Evolutionary conservation across 2,888 invertebrate species (phyloP), one percentile per base, ranked within the genome.

Genomic region (Latrodectus hesperus): DNA sequence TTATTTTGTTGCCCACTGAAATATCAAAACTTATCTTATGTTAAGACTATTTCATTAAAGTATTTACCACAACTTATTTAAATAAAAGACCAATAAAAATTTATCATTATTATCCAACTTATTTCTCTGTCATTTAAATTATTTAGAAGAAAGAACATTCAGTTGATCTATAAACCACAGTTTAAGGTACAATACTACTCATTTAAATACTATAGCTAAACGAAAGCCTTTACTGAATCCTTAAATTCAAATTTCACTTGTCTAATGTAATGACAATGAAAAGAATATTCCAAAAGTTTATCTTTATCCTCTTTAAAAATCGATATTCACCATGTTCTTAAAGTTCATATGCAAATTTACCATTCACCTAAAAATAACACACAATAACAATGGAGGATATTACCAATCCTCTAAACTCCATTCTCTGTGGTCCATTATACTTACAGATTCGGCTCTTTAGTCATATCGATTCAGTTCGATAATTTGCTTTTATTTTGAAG

Each of bases 371-470:
- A 67, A 65, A 65, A 65, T 76, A 67, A 76, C 65, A 51, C 11
- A 60, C 12, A 11, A 76, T 52, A 38, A 65, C n/a, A 76, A 76
- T 9, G 22, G 26, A 68, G 8, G 67, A 78, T 78, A 78, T 78
- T 78, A 51, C 68, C 53, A 68, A 76, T 64, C 65, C 76, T 17
- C 60, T 5, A 75, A 67, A 77, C 76, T 65, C 68, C 53, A 78
- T 78, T 70, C 70, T 68, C 76, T 22, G 38, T 53, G 26, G 16
- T 53, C 78, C 78, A 78, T 78, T 78, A 78, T 68, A 78, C 78
- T 78, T 53, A 68, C 78, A 78, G 78, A 78, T 78, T 78, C n/a
- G 53, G 70, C 67, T 22, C 70, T 9, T 76, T 76, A 75, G 51
- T 60, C 60, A 17, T 65, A 78, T 78, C 78, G 78, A 78, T 78